Conservation (phyloP, 2,113 vertebrate species). For the Camelus bactrianus region DNA sequence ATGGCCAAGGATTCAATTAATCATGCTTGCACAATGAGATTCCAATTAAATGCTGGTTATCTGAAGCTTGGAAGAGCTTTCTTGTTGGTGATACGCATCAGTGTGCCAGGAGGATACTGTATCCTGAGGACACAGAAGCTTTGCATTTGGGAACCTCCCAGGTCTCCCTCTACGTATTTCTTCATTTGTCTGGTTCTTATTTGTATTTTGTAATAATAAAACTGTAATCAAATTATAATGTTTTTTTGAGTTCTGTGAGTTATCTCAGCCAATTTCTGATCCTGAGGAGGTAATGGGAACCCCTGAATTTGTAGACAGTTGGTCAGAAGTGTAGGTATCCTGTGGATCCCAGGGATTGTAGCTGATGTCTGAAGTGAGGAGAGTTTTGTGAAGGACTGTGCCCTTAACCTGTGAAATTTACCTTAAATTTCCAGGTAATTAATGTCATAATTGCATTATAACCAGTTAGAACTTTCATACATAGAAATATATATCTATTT, state of each 20-base stretch:
- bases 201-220: background rate
- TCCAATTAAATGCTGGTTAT: background rate
- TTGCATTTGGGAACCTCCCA: background rate
- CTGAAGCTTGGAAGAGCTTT: background rate
- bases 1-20: background rate
- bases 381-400: background rate
- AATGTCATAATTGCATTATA: background rate
- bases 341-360: background rate
- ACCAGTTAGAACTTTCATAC: background rate
- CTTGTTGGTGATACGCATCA: background rate
- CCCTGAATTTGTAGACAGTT: background rate
- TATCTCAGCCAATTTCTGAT: background rate
- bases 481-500: background rate
- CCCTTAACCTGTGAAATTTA: background rate
- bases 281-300: background rate
- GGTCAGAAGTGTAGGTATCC: background rate
- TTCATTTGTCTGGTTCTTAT: background rate
- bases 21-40: background rate
- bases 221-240: background rate
- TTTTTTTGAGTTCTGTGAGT: background rate
- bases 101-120: background rate
- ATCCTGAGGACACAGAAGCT: background rate
- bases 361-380: background rate
- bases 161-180: background rate
- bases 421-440: background rate